phyloP scores from a whole-genome alignment of 1,140 invertebrate species.

The Drosophila azteca region DNA sequence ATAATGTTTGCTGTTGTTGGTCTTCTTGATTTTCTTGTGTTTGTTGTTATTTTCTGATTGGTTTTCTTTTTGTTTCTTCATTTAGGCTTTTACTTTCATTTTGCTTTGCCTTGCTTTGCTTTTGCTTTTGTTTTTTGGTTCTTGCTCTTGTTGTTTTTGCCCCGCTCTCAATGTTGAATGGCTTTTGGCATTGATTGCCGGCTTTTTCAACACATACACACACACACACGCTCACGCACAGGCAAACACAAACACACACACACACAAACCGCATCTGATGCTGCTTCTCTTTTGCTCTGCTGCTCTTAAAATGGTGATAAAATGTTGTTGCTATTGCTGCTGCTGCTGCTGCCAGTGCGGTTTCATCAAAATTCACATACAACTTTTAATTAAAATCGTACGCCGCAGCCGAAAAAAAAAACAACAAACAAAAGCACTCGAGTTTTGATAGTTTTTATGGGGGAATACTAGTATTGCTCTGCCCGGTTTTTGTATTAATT shows the following conservation, averaged over 20 bases:
- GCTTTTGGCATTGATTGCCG: conserved; percentile 68
- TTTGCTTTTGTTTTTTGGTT: conserved; percentile 53
- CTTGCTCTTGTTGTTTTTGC: conserved; percentile 38
- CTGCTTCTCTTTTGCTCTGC: conserved; percentile 15
- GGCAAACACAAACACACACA: conserved; percentile 32
- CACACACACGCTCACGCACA: conserved; percentile 15
- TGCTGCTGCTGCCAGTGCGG: conserved; percentile 37
- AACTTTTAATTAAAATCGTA: conserved; percentile 59
- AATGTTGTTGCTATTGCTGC: conserved; percentile 32
- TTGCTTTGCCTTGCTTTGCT: conserved; percentile 30
- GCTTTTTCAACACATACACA: conserved; percentile 72
- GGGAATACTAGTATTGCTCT: conserved; percentile 30
- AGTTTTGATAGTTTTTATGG: conserved; percentile 41
- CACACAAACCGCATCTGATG: conserved; percentile 10
- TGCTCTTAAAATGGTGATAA: conserved; percentile 66
- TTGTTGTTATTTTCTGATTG: conserved; percentile 26
- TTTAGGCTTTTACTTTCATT: conserved; percentile 77
- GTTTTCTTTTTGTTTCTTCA: conserved; percentile 29
- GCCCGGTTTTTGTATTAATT: conserved; percentile 59
- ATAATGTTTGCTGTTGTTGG: conserved; percentile 43
- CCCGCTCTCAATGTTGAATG: conserved; percentile 46
- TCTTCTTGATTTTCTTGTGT: conserved; percentile 64
- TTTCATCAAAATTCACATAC: conserved; percentile 66
- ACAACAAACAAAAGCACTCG: conserved; percentile 16
- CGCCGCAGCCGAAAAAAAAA: conserved; percentile 18